Evolutionary conservation across 2,113 vertebrate genomes (phyloP).

Genomic region (Halichoeres trimaculatus): DNA sequence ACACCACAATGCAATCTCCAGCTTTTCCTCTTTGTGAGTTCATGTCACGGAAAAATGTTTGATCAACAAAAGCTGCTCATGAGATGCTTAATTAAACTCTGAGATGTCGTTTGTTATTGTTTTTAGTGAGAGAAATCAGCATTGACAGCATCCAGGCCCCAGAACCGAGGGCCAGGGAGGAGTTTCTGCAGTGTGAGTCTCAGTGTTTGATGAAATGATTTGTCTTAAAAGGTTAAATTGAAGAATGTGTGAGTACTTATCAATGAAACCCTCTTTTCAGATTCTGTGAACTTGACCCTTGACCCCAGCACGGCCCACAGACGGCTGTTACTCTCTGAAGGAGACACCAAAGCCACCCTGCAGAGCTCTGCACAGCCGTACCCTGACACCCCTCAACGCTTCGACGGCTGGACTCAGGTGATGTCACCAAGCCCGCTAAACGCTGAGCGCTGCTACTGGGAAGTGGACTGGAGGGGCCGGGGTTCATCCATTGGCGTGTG

Average conservation of each 20-base stretch:
- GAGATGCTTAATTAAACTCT: neutral
- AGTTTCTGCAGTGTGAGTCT: slow-evolving; percentile 83
- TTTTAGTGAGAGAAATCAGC: slow-evolving; percentile 81
- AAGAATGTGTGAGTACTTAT: neutral
- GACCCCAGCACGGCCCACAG: slow-evolving; percentile 80
- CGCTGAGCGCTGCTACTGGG: slow-evolving; percentile 83
- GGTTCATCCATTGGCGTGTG: slow-evolving; percentile 84
- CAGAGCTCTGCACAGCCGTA: slow-evolving; percentile 58
- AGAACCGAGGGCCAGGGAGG: slow-evolving; percentile 79
- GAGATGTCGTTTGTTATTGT: neutral
- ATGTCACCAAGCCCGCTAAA: slow-evolving; percentile 80
- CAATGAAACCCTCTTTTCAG: slow-evolving; percentile 18
- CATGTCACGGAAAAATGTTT: too few species aligned
- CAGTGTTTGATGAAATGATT: too few species aligned
- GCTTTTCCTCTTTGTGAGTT: slow-evolving; percentile 75
- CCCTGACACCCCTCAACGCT: slow-evolving; percentile 70
- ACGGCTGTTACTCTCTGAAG: slow-evolving; percentile 76
- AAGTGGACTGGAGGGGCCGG: slow-evolving; percentile 84
- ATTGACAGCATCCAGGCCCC: slow-evolving; percentile 82
- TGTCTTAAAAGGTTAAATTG: too few species aligned
- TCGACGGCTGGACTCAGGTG: slow-evolving; percentile 85
- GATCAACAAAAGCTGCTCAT: neutral
- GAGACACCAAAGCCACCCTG: slow-evolving; percentile 78
- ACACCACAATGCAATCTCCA: slow-evolving; percentile 26
- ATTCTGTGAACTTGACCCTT: slow-evolving; percentile 70